Base-by-base conservation (phyloP, 2,888 invertebrate genomes). In the Diachrysia chrysitis region DNA sequence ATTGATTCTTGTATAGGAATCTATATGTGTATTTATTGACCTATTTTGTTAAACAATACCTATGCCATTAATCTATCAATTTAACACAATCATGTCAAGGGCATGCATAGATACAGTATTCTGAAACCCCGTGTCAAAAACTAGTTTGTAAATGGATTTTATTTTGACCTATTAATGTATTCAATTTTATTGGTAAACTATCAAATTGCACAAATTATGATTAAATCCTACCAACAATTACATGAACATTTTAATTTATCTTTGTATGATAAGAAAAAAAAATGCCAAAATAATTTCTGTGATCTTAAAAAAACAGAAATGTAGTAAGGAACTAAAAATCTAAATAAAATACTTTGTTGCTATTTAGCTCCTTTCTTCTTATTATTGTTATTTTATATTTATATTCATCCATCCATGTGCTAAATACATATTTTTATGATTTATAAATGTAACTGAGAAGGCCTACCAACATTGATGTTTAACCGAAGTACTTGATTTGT, bases 81-180 rank as follows among this genome's bases (percentile, higher is more conserved):
- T 9, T 55, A 46, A 51, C 25, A 19, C 54, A 67, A 71, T 71
- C 53, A 63, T 76, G 76, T 71, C 67, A 76, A 75, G 76, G 76
- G 66, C 64, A 71, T 71, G 19, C 21, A 37, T 1, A 62, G 46
- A 55, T 53, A 53, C 16, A 14, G 19, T 59, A 69, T 54, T 48
- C 14, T 32, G 3, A 35, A 21, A 35, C 12, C 25, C 19, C 48
- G 62, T 51, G 14, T 56, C 42, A 69, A 6, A 17, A 51, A 32
- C 32, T n/a, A 59, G 48, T 19, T 19, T 17, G 10, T 2, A 19
- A 3, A 51, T 7, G 19, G 21, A 21, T 51, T 51, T 21, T 42
- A 42, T 42, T n/a, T 42, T 42, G 42, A 42, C n/a, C n/a, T n/a
- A 42, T n/a, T n/a, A 42, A 42, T 42, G n/a, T n/a, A n/a, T 42